phyloP scores from a whole-genome alignment of 2,113 vertebrate genomes.

The Marmota flaviventris region DNA sequence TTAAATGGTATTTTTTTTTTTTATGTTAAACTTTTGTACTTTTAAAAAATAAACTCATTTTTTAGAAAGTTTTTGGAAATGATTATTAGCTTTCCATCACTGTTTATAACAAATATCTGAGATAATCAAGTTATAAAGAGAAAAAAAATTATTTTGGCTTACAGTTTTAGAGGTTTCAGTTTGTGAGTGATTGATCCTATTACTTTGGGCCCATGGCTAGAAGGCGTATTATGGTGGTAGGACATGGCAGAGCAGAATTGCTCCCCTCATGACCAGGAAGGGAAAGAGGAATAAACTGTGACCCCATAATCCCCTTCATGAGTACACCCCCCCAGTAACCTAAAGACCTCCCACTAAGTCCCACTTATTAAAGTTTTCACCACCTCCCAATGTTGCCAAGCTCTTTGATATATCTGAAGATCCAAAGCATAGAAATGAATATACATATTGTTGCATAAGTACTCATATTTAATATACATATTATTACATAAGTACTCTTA shows the following conservation, averaged over 20 bases:
- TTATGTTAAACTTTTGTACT: constrained; percentile 24
- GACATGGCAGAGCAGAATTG: not conserved
- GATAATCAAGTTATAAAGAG: not conserved
- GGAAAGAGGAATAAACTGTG: not conserved
- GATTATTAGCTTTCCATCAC: not conserved
- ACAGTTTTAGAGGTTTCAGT: not conserved
- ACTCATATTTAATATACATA: not conserved
- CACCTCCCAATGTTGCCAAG: not conserved
- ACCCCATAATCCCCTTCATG: not conserved
- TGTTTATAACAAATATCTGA: not conserved
- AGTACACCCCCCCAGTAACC: fast-evolving
- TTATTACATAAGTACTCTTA: constrained; percentile 24
- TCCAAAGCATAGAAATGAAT: not conserved
- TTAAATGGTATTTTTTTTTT: constrained; percentile 25
- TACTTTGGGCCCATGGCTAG: not conserved
- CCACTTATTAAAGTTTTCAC: not conserved
- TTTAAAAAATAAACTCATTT: constrained; percentile 23
- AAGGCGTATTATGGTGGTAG: not conserved
- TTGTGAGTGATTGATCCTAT: not conserved
- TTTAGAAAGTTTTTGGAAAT: constrained; percentile 30
- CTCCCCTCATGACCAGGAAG: not conserved
- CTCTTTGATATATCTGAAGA: not conserved
- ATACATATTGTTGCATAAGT: not conserved
- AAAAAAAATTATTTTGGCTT: not conserved
- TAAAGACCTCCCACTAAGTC: not conserved